These are phyloP conservation scores for Enteromius trimaculatus DNA, from an alignment of 2,797 vertebrate species.

Conservation along the genomic window DNA sequence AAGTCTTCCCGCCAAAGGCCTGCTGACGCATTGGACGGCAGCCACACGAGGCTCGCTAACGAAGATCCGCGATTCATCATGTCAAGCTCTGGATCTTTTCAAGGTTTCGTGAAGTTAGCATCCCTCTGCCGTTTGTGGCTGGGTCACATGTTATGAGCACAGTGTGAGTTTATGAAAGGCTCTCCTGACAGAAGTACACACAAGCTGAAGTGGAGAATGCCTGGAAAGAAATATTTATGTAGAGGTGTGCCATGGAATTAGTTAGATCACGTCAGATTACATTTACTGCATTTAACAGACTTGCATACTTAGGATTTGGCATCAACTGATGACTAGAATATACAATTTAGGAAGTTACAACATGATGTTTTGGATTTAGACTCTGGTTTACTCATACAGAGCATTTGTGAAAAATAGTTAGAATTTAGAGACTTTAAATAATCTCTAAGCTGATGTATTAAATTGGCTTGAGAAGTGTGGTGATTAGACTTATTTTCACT, in stretches of 20 bases:
- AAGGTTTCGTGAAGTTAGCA: conserved; percentile 22
- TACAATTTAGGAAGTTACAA: background rate
- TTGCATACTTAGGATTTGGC: background rate
- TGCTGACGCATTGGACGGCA: conserved; percentile 33
- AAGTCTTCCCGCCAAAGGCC: conserved; percentile 38
- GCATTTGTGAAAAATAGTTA: background rate
- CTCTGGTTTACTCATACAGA: background rate
- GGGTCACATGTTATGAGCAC: background rate
- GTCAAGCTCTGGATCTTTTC: conserved; percentile 27
- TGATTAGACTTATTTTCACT: background rate
- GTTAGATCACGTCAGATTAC: conserved; percentile 13
- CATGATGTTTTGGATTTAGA: background rate
- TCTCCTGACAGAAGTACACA: background rate
- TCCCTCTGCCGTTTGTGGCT: background rate
- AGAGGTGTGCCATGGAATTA: background rate
- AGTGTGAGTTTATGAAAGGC: background rate
- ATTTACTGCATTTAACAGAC: background rate
- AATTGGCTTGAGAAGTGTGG: background rate
- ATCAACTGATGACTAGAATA: background rate
- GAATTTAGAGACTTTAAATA: background rate
- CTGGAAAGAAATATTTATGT: background rate
- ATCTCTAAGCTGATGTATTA: background rate
- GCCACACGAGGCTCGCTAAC: conserved; percentile 16
- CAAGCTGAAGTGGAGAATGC: background rate
- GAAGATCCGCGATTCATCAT: conserved; percentile 14